Evolutionary conservation across 2,797 vertebrate genomes (phyloP), one percentile per base, ranked within the genome.

Genomic region (Takifugu ocellatus): DNA sequence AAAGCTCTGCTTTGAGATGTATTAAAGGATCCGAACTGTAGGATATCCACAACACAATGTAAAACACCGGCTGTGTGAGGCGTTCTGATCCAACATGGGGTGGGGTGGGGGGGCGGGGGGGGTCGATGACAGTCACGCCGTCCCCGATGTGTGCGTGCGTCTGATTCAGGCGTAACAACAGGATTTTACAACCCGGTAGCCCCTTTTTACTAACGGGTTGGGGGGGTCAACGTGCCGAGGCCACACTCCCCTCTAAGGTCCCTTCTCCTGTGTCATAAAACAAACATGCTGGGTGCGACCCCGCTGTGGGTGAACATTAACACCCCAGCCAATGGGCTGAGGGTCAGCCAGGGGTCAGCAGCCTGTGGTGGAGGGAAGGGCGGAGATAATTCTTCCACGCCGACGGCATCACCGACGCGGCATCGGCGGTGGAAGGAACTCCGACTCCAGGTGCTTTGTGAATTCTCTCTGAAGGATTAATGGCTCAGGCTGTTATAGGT

Each of bases 251-350:
- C 66, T 59, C 77, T 70, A 61, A 61, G 75, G 72, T 75, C 59
- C 73, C 66, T 68, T 78, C 79, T 82, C 72, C 72, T 47, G 63
- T 76, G 78, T 88, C 78, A 77, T 87, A 86, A 89, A 87, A 79
- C 74, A 88, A 87, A 89, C 80, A 86, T 70, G 68, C 77, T 56
- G 63, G 69, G 56, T 84, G 70, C 44, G 72, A 89, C 87, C 87
- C 81, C 21, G 44, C 51, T 72, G 77, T 72, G 82, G 81, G 81
- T 79, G 85, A 86, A 84, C 85, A 88, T 90, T 89, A 88, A 88
- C 87, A 86, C 87, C 78, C 75, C 71, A 61, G 82, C 69, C 78
- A 25, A 71, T 64, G 75, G 77, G 56, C 72, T 53, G 1, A 42
- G 68, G 85, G 85, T 88, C 81, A 64, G 63, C 48, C 43, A 49